Base-by-base conservation (phyloP, 2,888 invertebrate genomes). In the Ethmia dodecea region DNA sequence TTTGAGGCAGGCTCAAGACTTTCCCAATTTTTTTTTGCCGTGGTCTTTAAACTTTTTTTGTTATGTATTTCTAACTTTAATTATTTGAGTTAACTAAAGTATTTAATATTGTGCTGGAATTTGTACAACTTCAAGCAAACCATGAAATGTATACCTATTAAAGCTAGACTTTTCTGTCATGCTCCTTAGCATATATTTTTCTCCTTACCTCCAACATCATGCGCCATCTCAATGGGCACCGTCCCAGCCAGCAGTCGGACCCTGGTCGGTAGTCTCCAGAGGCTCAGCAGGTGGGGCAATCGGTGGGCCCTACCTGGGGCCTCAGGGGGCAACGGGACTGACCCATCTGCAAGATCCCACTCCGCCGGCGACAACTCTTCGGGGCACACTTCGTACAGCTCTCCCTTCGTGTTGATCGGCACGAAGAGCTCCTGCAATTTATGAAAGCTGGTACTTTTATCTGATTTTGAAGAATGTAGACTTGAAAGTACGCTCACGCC, bases 321-420 rank as follows among this genome's bases (percentile, higher is more conserved):
- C 37, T 77, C 83, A 13, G 80, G 69, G 2, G 73, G 67, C 24
- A 77, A 81, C 15, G 77, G 83, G 45, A 59, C 77, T 43, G 81
- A 80, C 62, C 70, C 86, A 55, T 79, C 88, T 60, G 63, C 88
- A 60, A 60, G 79, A 45, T 88, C 80, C 72, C 87, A 81, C 44
- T 88, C 88, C 47, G 76, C 87, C 30, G 86, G 88, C 22, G 88
- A 88, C 59, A 86, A 49, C 80, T 84, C 74, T 63, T 81, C 72
- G 43, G 88, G 78, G 72, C 89, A 69, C 74, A 90, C 71, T 78
- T 91, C 79, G 69, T 92, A 93, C 69, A 93, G 90, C 69, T 92
- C 92, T 27, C 93, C 93, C 66, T 92, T 91, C 33, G 92, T 91
- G 54, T 91, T 89, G 59, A 93, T 87, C 14, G 93, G 92, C 49